Evolutionary conservation across 2,797 vertebrate species (phyloP).

Genomic region (Iguana delicatissima): DNA sequence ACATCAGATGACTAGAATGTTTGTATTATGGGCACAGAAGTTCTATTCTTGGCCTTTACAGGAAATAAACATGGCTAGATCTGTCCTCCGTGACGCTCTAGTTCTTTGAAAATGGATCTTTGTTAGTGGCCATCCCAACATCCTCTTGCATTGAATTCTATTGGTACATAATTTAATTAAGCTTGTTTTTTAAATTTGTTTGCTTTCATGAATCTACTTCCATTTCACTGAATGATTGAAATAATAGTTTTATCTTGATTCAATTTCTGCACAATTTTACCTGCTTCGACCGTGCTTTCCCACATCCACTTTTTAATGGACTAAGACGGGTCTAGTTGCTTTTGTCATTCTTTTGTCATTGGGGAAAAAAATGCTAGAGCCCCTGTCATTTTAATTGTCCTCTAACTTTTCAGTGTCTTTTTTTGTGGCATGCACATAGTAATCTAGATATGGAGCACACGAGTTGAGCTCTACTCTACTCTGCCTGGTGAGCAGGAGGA

Average conservation of each 20-base stretch:
- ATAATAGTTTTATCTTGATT: too few relatives aligned
- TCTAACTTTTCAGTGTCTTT: not conserved
- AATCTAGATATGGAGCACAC: not conserved
- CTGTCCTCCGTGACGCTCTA: not conserved
- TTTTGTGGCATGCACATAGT: not conserved
- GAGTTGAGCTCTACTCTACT: not conserved
- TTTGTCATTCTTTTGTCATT: not conserved
- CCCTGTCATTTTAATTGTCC: not conserved
- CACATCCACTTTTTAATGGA: not conserved
- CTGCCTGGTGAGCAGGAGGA: not conserved
- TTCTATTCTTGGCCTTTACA: not conserved
- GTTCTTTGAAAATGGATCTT: not conserved
- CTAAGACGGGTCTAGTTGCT: not conserved
- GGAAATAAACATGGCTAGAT: not conserved
- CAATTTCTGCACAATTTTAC: not conserved
- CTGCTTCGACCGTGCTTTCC: not conserved
- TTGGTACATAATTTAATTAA: too few relatives aligned
- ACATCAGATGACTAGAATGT: not conserved
- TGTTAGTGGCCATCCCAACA: not conserved
- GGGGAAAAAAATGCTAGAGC: not conserved
- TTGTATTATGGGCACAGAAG: not conserved
- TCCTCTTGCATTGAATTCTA: not conserved
- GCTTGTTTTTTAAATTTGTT: too few relatives aligned
- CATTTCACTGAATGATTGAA: too few relatives aligned
- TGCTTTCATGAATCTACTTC: too few relatives aligned